Conservation (phyloP, 2,113 vertebrate species). For the Numida meleagris region DNA sequence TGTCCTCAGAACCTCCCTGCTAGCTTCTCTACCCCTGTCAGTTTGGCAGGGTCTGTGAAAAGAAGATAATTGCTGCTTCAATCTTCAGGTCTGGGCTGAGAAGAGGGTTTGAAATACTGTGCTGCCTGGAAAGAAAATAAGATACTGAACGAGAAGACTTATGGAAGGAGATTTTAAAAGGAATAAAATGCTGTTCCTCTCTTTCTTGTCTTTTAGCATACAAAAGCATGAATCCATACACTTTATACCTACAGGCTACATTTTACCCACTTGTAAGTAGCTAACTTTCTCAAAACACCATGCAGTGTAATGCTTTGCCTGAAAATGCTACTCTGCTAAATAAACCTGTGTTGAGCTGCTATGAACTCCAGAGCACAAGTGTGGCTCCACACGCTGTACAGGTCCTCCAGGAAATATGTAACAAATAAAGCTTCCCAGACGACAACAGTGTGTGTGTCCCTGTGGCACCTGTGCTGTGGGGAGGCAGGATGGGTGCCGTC, state of each 20-base stretch:
- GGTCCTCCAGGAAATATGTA: not conserved
- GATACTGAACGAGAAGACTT: not conserved
- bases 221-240: not conserved
- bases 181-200: not conserved
- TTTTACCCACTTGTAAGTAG: not conserved
- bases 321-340: not conserved
- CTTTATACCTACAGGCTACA: not conserved
- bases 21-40: slow-evolving; percentile 11
- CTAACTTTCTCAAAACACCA: not conserved
- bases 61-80: slow-evolving; percentile 45
- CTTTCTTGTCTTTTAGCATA: not conserved
- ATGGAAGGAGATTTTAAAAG: not conserved
- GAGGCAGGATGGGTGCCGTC: no score
- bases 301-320: not conserved
- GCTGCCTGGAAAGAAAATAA: slow-evolving; percentile 3
- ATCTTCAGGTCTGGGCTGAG: not conserved
- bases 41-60: slow-evolving; percentile 8
- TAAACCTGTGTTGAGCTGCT: not conserved
- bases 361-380: not conserved
- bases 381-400: not conserved
- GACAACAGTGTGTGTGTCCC: rapidly evolving
- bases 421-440: not conserved
- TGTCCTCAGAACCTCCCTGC: not conserved
- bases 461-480: not conserved
- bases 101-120: slow-evolving; percentile 7